Conservation (phyloP, 2,888 invertebrate species). For the Cosmorhoe ocellata region DNA sequence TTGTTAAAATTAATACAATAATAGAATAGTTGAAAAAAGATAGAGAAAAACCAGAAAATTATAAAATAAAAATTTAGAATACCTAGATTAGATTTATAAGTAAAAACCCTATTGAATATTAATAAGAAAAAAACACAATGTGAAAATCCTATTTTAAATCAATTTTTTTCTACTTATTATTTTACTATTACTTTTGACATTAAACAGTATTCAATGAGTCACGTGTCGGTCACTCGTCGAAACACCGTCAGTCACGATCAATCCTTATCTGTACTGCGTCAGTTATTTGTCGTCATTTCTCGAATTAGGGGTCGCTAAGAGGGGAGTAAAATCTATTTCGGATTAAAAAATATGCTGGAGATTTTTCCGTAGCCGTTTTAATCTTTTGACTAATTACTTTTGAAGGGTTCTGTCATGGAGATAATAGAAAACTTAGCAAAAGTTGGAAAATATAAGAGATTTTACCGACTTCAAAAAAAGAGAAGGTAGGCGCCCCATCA, state of each 20-base stretch:
- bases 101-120: too few species aligned
- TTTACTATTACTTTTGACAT: neutral
- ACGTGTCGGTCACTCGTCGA: constrained; percentile 3
- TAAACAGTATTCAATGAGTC: neutral
- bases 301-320: constrained; percentile 23
- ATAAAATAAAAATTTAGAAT: too few species aligned
- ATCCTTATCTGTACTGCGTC: constrained; percentile 28
- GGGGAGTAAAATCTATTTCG: constrained; percentile 20
- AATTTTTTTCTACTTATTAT: too few species aligned
- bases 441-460: neutral
- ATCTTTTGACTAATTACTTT: constrained; percentile 17
- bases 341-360: constrained; percentile 26
- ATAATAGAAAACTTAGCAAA: too few species aligned
- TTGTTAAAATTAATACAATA: too few species aligned
- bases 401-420: constrained; percentile 6
- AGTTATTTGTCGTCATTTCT: constrained; percentile 31
- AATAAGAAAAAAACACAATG: too few species aligned
- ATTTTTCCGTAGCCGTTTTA: constrained; percentile 13
- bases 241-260: neutral
- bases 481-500: neutral
- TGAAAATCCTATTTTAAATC: too few species aligned
- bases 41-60: too few species aligned
- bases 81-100: too few species aligned
- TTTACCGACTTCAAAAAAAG: neutral
- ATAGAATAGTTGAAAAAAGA: too few species aligned